Evolutionary conservation across 2,113 vertebrate species (phyloP).

Genomic region (Suncus etruscus): DNA sequence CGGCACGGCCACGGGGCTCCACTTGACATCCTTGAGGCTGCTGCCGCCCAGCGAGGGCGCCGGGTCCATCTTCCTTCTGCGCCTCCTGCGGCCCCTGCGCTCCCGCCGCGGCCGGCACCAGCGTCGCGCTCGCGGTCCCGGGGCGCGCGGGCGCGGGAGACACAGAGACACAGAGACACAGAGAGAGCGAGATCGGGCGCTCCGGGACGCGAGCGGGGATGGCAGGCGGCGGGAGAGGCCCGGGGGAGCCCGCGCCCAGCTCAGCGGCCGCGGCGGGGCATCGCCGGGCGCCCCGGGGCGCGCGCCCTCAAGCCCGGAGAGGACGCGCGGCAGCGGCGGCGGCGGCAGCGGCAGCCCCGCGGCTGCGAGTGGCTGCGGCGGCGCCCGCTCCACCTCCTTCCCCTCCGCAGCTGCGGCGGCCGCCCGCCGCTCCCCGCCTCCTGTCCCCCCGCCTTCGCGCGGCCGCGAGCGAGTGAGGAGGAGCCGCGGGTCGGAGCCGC

Average conservation of each 20-base stretch:
- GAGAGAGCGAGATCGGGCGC: conserved; percentile 53
- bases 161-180: conserved; percentile 35
- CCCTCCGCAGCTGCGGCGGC: conserved; percentile 76
- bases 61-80: conserved; percentile 87
- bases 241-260: conserved; percentile 13
- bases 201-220: neutral
- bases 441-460: conserved; percentile 74
- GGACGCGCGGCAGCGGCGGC: conserved; percentile 45
- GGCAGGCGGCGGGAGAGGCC: neutral
- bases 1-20: conserved; percentile 94
- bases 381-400: neutral
- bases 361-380: conserved; percentile 48
- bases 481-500: conserved; percentile 88
- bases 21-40: conserved; percentile 95
- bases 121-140: neutral
- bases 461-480: conserved; percentile 79
- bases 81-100: conserved; percentile 63
- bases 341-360: conserved; percentile 39
- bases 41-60: conserved; percentile 86
- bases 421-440: conserved; percentile 78
- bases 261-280: conserved; percentile 77
- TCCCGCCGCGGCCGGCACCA: conserved; percentile 40
- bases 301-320: conserved; percentile 70
- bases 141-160: conserved; percentile 55
- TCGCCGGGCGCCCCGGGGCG: conserved; percentile 69